Percentiles rank a stretch among this genome's conserved stretches.
Evolutionary conservation across 2,888 invertebrate genomes (phyloP).

Genomic region (Drosophila cognata): DNA sequence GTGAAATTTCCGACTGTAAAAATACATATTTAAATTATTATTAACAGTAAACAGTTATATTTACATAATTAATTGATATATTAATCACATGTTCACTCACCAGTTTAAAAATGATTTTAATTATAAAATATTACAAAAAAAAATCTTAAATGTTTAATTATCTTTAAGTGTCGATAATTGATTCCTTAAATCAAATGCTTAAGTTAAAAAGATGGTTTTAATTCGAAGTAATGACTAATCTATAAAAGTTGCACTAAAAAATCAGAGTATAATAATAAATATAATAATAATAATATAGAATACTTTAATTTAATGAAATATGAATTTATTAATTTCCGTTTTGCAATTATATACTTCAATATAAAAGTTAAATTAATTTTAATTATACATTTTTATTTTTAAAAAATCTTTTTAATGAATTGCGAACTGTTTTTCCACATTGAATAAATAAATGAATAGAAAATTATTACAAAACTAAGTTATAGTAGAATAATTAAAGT

Average conservation of each 20-base stretch:
- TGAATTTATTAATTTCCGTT: neutral
- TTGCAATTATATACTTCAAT: neutral
- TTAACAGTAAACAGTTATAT: neutral
- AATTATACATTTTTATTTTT: too few species aligned
- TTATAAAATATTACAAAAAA: neutral
- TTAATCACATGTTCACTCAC: neutral
- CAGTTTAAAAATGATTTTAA: neutral
- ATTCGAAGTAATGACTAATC: neutral
- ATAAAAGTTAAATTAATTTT: too few species aligned
- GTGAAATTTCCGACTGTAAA: neutral
- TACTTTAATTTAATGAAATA: neutral
- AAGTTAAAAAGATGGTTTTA: fast-evolving
- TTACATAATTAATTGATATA: neutral
- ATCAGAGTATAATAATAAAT: neutral
- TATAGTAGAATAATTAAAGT: neutral
- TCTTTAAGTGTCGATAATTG: neutral
- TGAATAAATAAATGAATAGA: neutral
- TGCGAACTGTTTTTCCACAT: neutral
- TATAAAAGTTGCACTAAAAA: neutral
- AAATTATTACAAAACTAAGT: neutral
- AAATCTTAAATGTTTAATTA: neutral
- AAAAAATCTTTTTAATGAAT: neutral
- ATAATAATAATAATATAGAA: neutral
- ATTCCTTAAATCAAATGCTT: neutral
- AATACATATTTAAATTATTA: too few species aligned